Evolutionary conservation across 2,797 vertebrate species (phyloP), one percentile per base, ranked within the genome.

Genomic region (Pseudomugil gertrudae): DNA sequence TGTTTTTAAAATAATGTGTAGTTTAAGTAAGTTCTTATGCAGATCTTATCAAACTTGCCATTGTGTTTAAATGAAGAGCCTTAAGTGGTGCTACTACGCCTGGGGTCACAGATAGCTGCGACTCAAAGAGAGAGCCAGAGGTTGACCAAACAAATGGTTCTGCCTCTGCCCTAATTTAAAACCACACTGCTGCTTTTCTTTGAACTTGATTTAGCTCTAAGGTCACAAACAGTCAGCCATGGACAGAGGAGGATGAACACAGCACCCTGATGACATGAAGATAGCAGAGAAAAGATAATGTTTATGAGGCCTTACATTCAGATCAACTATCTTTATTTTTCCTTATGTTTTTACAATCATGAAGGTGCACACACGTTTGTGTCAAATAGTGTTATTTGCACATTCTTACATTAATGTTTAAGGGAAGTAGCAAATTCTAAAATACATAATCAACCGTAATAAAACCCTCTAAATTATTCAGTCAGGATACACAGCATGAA

Each of bases 171-270:
- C 84, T 81, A 74, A 63, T 92, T 95, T 95, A 95, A 89, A 93
- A 94, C n/a, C n/a, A 84, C 80, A 92, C 91, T 91, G 86, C 90
- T 69, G 69, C 40, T 80, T 92, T 90, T 90, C 95, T 97, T 96
- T 97, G 95, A 97, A 97, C 95, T 95, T 96, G 94, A 95, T 92
- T 94, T 94, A 95, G 93, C 92, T 89, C 86, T 74, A 69, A 86
- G 92, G 90, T 93, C 80, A 89, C 90, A 92, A 88, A 90, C 94
- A 94, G 90, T 87, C 76, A 62, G 89, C 83, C 85, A 79, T 90
- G 84, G 90, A 85, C 81, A 81, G 90, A 89, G 76, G 92, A 94
- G 90, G 87, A 85, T 71, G 84, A 85, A 92, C 88, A 74, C 92
- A 89, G 92, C 86, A 81, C 86, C 81, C 89, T 79, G 90, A 91